Evolutionary conservation across 2,797 vertebrate species (phyloP).

Genomic region (Anisognathus igniventris): DNA sequence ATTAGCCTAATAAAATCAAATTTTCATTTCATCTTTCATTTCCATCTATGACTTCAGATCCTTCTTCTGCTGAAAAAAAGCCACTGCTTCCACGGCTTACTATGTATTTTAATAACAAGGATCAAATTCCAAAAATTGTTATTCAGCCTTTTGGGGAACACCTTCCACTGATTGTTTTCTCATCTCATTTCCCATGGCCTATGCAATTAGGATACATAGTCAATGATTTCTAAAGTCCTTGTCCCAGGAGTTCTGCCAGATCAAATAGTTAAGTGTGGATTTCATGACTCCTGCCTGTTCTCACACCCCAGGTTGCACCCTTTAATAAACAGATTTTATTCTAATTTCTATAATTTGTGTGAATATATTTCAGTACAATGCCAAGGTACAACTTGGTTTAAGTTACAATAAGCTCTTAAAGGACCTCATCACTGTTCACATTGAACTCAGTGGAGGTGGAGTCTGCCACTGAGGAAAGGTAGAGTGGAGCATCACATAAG

Average conservation of each 20-base stretch:
- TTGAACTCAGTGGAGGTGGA: background rate
- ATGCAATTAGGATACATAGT: background rate
- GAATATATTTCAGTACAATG: background rate
- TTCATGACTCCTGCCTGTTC: background rate
- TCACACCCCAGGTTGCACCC: background rate
- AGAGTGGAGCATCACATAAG: background rate
- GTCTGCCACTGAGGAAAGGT: background rate
- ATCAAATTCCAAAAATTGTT: background rate
- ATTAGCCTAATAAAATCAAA: background rate
- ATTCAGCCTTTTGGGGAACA: background rate
- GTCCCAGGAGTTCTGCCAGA: background rate
- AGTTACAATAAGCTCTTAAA: background rate
- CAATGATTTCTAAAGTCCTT: background rate
- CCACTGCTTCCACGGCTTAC: background rate
- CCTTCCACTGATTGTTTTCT: background rate
- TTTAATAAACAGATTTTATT: background rate
- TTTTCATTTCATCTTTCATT: background rate
- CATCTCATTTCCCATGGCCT: background rate
- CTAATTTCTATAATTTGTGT: background rate
- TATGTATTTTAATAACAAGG: background rate
- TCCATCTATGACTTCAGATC: background rate
- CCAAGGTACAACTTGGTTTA: background rate
- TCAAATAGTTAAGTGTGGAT: background rate
- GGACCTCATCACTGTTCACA: background rate
- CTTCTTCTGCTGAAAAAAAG: background rate